Evolutionary conservation across 2,113 vertebrate species (phyloP).

Genomic region (Penelope pileata): DNA sequence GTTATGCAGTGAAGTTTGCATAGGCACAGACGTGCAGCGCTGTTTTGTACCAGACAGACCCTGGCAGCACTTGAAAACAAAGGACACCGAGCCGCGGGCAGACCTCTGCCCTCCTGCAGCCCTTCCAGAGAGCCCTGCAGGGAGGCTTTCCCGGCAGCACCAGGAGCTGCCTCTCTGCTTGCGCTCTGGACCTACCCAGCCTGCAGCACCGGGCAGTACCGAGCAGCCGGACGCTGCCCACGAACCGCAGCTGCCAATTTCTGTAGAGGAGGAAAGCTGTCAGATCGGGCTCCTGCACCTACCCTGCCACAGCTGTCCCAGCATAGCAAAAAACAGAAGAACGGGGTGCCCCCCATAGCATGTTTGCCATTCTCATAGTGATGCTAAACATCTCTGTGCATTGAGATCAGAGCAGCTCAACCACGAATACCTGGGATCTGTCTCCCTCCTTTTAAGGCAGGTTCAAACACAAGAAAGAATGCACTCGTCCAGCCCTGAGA

Average conservation of each 20-base stretch:
- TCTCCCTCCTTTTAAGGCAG: not conserved
- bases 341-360: not conserved
- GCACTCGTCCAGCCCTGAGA: not conserved
- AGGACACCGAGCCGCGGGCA: not conserved
- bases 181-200: not conserved
- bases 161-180: not conserved
- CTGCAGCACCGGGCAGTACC: rapidly evolving
- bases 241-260: not conserved
- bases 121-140: rapidly evolving
- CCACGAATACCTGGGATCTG: not conserved
- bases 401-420: not conserved
- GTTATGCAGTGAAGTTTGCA: not conserved
- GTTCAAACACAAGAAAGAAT: not conserved
- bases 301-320: rapidly evolving
- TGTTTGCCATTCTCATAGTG: not conserved
- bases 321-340: not conserved
- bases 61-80: rapidly evolving
- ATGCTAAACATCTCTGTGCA: not conserved
- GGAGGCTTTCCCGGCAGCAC: not conserved
- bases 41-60: not conserved
- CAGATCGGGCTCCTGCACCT: not conserved
- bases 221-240: rapidly evolving
- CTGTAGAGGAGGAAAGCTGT: not conserved
- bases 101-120: not conserved
- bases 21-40: not conserved